These are phyloP conservation scores for Tiliacea aurago DNA, from an alignment of 2,888 invertebrate genomes.

Conservation along the genomic window DNA sequence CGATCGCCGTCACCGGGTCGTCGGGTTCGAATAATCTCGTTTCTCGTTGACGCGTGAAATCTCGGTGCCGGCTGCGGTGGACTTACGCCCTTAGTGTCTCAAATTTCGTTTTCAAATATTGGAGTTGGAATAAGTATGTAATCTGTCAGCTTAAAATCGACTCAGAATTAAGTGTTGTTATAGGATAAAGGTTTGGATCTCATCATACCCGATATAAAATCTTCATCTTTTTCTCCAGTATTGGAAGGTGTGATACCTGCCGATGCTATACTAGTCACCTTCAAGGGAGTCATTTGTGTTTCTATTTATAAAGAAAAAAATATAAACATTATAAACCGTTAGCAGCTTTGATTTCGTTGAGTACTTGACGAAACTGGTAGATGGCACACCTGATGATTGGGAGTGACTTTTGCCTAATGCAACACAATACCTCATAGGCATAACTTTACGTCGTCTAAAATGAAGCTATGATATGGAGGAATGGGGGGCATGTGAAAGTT, in stretches of 20 bases:
- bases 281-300: slow-evolving; percentile 29
- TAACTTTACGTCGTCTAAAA: no score
- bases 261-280: not conserved
- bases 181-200: not conserved
- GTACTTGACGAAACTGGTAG: not conserved
- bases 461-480: no score
- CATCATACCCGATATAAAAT: slow-evolving; percentile 36
- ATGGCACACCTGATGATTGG: not conserved
- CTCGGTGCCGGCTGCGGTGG: not conserved
- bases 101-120: not conserved
- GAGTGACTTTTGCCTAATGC: not conserved
- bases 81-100: not conserved
- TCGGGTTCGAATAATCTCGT: not conserved
- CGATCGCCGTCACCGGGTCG: not conserved
- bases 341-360: not conserved
- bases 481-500: no score
- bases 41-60: no score
- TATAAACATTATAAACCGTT: not conserved
- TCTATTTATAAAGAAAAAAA: slow-evolving; percentile 17
- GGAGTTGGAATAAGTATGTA: not conserved
- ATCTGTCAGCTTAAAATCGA: not conserved
- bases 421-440: no score
- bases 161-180: not conserved
- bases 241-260: not conserved
- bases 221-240: slow-evolving; percentile 8